Evolutionary conservation across 1,140 invertebrate species (phyloP).

Genomic region (Phymorhynchus buccinoides): DNA sequence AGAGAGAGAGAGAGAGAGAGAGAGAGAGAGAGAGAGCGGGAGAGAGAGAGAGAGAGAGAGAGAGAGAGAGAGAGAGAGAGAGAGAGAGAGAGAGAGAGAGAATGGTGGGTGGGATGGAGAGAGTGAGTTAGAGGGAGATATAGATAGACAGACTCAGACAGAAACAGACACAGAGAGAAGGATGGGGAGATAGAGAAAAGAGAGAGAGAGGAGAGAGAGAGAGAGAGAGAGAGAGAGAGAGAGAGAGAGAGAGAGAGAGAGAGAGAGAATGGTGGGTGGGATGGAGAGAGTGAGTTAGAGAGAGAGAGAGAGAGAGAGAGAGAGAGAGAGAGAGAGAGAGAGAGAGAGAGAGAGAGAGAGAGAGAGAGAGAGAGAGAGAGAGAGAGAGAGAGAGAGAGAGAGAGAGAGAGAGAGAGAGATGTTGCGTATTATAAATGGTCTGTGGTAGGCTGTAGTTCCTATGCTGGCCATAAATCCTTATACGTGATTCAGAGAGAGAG

Average conservation of each 20-base stretch:
- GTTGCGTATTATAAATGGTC: too few relatives aligned
- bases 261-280: neutral
- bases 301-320: neutral
- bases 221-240: constrained; percentile 11
- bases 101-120: neutral
- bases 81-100: neutral
- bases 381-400: constrained; percentile 9
- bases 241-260: constrained; percentile 14
- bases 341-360: constrained; percentile 17
- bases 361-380: constrained; percentile 7
- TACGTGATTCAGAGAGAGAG: too few relatives aligned
- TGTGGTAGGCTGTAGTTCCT: too few relatives aligned
- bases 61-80: constrained; percentile 8
- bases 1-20: neutral
- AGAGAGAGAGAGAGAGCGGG: constrained; percentile 13
- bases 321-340: too few relatives aligned
- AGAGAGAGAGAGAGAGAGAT: neutral
- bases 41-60: constrained; percentile 26
- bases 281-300: neutral
- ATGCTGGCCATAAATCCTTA: too few relatives aligned
- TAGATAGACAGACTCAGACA: too few relatives aligned
- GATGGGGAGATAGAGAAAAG: neutral
- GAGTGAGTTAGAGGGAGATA: neutral
- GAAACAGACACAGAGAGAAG: neutral
- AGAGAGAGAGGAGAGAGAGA: neutral